These are phyloP conservation scores for Fopius arisanus DNA, from an alignment of 1,140 invertebrate genomes.

Conservation along the genomic window DNA sequence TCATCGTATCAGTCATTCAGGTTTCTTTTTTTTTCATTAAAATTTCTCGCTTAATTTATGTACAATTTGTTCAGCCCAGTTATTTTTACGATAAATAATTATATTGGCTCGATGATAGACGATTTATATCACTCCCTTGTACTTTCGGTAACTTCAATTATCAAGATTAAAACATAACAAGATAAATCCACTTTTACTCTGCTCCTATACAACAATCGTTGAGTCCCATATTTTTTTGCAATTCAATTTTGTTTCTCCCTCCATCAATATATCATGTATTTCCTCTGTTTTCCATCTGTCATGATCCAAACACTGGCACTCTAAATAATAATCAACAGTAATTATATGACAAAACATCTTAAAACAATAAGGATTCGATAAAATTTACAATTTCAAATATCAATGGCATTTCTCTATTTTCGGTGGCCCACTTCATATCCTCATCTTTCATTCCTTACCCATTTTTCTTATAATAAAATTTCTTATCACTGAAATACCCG, in stretches of 20 bases:
- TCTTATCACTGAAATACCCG: not conserved
- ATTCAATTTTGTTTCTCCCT: not conserved
- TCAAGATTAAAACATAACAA: slow-evolving; percentile 20
- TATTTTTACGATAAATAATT: not conserved
- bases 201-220: slow-evolving; percentile 16
- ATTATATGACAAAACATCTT: not conserved
- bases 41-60: slow-evolving; percentile 10
- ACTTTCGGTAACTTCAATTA: slow-evolving; percentile 18
- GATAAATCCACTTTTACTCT: not conserved
- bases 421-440: not conserved
- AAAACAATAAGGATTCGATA: not conserved
- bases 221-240: slow-evolving; percentile 16
- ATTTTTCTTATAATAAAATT: slow-evolving; percentile 7
- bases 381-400: not conserved
- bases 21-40: slow-evolving; percentile 5
- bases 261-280: not conserved
- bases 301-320: not conserved
- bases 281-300: not conserved
- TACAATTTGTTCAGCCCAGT: not conserved
- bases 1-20: not conserved
- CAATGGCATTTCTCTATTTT: not conserved
- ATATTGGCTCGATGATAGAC: not conserved
- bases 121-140: not conserved
- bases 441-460: not conserved
- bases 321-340: not conserved